A percentile compares a stretch with the other conserved stretches of the same genome.
These are phyloP conservation scores for Scartelaos histophorus DNA, from an alignment of 2,113 vertebrate species.

Conservation along the genomic window DNA sequence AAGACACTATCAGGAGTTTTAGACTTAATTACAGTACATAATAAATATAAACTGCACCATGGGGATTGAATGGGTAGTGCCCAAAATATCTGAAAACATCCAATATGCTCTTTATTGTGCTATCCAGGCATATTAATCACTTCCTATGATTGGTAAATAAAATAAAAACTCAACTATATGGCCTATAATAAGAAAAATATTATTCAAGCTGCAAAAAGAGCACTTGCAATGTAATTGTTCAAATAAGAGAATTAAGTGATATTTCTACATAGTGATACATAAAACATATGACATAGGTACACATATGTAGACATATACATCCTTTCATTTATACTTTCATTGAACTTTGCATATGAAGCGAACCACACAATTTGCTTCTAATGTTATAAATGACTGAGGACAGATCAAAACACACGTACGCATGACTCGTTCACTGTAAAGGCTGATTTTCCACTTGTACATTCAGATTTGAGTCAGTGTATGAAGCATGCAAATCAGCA, in stretches of 20 bases:
- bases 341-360: background rate
- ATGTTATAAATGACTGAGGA: background rate
- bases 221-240: too few species aligned
- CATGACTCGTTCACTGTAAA: background rate
- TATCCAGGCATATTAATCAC: background rate
- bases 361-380: background rate
- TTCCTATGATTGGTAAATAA: background rate
- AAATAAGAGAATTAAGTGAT: too few species aligned
- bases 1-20: background rate
- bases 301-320: background rate
- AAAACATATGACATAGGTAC: too few species aligned
- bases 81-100: background rate
- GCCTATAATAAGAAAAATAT: too few species aligned
- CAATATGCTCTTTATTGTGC: background rate
- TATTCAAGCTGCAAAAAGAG: too few species aligned
- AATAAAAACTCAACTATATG: too few species aligned
- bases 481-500: constrained; percentile 47
- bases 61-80: background rate
- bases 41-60: background rate
- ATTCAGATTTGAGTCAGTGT: background rate
- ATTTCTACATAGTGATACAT: too few species aligned
- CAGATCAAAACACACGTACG: background rate
- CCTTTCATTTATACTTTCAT: background rate
- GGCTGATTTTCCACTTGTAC: background rate
- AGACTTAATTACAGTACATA: background rate